Evolutionary conservation across 1,140 invertebrate species (phyloP), one percentile per base, ranked within the genome.

Genomic region (Ylistrum balloti): DNA sequence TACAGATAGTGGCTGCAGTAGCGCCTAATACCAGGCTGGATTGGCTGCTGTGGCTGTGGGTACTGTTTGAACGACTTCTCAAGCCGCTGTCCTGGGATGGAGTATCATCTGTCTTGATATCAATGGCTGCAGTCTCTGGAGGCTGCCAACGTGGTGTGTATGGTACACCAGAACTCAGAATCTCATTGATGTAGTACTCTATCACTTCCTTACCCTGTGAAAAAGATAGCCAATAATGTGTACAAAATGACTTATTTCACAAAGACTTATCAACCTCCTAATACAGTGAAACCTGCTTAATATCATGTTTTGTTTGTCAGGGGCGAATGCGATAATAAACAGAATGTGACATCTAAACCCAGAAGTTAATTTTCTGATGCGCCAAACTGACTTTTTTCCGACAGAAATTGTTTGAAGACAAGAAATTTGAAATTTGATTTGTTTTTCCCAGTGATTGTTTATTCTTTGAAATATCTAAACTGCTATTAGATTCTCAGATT

Each of bases 191-290:
- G 96, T 99, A 99, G 96, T 97, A 97, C 96, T 99, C 98, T 94
- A 99, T 99, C 33, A 99, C 98, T 97, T 99, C 99, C 96, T 99
- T 99, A 38, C 99, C 98, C 98, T 98, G 86, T n/a, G 91, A 88
- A 86, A 86, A n/a, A 86, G n/a, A 56, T 56, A 85, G 20, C n/a
- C 11, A 33, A 86, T 11, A 33, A 33, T 20, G 0, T 86, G 11
- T 48, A 33, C 33, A 86, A 9, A 22, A 33, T 86, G 28, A 33
- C 32, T 33, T n/a, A n/a, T n/a, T n/a, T n/a, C n/a, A n/a, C n/a
- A n/a, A n/a, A n/a, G n/a, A n/a, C n/a, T n/a, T n/a, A n/a, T n/a
- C n/a, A n/a, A n/a, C n/a, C n/a, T n/a, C n/a, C n/a, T n/a, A n/a
- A n/a, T n/a, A n/a, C n/a, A n/a, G n/a, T n/a, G n/a, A n/a, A n/a